These are phyloP conservation scores for Collichthys lucidus DNA, from an alignment of 2,113 vertebrate species.

Conservation along the genomic window DNA sequence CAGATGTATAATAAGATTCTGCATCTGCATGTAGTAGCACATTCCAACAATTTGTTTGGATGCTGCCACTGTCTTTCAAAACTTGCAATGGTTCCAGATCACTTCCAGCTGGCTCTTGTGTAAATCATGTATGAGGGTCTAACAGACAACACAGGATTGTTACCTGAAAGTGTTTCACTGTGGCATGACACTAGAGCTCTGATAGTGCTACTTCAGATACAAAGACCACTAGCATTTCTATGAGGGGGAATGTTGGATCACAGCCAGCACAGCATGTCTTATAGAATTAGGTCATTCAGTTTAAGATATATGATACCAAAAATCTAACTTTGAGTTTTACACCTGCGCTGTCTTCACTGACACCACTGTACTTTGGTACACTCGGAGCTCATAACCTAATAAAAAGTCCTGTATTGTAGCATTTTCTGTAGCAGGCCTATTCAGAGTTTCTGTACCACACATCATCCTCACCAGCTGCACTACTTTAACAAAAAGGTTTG, in stretches of 20 bases:
- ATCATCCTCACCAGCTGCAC: not conserved
- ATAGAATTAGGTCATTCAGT: constrained; percentile 21
- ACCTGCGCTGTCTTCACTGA: not conserved
- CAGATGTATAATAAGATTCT: too few relatives aligned
- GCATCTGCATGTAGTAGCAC: not conserved
- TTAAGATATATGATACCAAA: not conserved
- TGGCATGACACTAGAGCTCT: constrained; percentile 19
- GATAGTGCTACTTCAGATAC: constrained; percentile 41
- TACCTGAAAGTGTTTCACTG: constrained; percentile 52
- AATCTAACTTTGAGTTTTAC: not conserved
- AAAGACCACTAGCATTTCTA: constrained; percentile 31
- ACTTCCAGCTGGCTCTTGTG: not conserved
- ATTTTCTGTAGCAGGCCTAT: not conserved
- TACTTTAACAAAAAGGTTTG: not conserved
- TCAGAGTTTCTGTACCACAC: not conserved
- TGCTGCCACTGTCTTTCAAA: not conserved
- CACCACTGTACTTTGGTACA: not conserved
- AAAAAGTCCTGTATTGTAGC: not conserved
- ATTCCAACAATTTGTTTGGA: not conserved
- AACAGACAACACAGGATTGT: constrained; percentile 31
- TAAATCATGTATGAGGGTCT: constrained; percentile 23
- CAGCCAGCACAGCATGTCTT: constrained; percentile 31
- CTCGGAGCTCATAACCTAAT: not conserved
- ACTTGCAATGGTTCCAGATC: not conserved
- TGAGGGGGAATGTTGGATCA: constrained; percentile 51